A percentile compares a stretch with the other conserved stretches of the same genome.
Conservation (phyloP, 2,113 vertebrate genomes). For the Ceratotherium simum region DNA sequence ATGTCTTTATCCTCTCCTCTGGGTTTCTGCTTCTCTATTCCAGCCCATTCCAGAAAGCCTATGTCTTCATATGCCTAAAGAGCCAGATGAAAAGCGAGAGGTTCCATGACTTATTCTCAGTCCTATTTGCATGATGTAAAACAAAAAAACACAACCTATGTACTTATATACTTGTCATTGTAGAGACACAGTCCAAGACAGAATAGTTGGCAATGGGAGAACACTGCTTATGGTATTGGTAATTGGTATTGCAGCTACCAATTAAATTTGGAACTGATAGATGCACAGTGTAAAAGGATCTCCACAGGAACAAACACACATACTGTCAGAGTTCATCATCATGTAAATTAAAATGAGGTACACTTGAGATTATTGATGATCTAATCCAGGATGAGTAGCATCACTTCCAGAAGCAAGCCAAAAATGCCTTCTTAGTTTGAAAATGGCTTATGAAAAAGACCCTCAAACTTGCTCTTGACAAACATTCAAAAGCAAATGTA, state of each 20-base stretch:
- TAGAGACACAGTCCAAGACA: neutral
- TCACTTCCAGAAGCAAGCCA: neutral
- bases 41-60: neutral
- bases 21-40: neutral
- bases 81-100: neutral
- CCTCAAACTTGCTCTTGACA: neutral
- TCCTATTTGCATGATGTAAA: neutral
- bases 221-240: neutral
- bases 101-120: neutral
- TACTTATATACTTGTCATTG: neutral
- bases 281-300: neutral
- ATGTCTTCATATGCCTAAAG: neutral
- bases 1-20: neutral
- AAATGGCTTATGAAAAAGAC: neutral
- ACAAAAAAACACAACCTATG: neutral
- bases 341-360: neutral
- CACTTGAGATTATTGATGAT: neutral
- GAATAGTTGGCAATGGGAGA: neutral
- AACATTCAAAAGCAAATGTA: neutral
- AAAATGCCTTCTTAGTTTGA: neutral
- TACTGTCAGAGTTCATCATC: neutral
- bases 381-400: neutral
- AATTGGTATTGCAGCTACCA: neutral
- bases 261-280: neutral
- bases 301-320: neutral